These are phyloP conservation scores for Pseudorhombus dupliciocellatus DNA, from an alignment of 2,113 vertebrate genomes.

Conservation along the genomic window DNA sequence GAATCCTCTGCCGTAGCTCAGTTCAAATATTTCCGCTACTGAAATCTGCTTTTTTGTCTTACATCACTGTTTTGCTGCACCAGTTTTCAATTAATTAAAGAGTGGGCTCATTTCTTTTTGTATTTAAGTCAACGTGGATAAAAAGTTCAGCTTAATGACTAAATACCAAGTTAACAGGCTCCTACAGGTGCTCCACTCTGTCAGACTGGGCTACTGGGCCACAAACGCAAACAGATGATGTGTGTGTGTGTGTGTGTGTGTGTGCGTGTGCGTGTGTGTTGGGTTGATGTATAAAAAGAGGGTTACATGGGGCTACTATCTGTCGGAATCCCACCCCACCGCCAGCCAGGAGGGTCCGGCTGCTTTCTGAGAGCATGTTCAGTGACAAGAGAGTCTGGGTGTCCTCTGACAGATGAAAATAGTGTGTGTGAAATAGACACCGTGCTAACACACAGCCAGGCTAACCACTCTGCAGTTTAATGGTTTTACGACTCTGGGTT, in stretches of 20 bases:
- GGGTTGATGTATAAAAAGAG: conserved; percentile 12
- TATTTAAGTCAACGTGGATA: background rate
- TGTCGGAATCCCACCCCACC: background rate
- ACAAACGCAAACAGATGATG: background rate
- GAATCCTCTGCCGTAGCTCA: background rate
- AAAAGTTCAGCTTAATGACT: background rate
- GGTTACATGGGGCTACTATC: conserved; percentile 34
- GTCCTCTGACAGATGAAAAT: conserved; percentile 80
- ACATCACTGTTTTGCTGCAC: background rate
- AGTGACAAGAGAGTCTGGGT: conserved; percentile 60
- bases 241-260: background rate
- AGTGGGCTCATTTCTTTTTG: too few relatives aligned
- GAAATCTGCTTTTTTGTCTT: background rate
- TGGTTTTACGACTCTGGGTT: conserved; percentile 65
- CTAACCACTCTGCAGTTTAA: conserved; percentile 68
- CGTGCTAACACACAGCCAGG: conserved; percentile 62
- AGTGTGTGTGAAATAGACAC: conserved; percentile 76
- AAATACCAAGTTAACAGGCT: background rate
- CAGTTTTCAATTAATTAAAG: too few relatives aligned
- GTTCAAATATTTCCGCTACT: too few relatives aligned
- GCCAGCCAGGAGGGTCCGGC: background rate
- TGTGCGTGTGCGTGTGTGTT: background rate
- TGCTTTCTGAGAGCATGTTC: conserved; percentile 58
- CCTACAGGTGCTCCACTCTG: conserved; percentile 11
- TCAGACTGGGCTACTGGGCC: background rate